Base-by-base conservation (phyloP, 2,797 vertebrate species). In the Pseudochaenichthys georgianus region DNA sequence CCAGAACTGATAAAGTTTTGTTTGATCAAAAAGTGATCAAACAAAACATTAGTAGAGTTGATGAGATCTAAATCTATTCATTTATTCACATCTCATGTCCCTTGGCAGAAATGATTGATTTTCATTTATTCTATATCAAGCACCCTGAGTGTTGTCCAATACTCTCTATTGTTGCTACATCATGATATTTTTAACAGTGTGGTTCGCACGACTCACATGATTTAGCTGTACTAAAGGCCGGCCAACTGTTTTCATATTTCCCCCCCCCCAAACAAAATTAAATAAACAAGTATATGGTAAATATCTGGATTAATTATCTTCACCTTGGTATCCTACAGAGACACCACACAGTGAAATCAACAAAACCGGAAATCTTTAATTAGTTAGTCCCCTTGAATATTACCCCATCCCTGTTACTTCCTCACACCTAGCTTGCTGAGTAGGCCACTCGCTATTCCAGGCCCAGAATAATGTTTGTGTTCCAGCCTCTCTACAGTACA, bases 301-400 rank as follows among this genome's bases (percentile, higher is more conserved):
- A 87, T 89, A 87, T 90, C 79, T 87, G 77, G 75, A 93, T 91
- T 88, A 90, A 92, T 92, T 89, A 88, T 89, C 83, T 88, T 71
- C 77, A 76, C 70, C 75, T 73, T 54, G 62, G 65, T 80, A 65
- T 88, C 90, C 84, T 66, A 79, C 73, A 73, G 88, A 81, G 87
- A 71, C 68, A 47, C 78, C 90, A 86, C 68, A 83, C 80, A 64
- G 85, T 65, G 86, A 89, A 86, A 86, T 88, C 82, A 88, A 90
- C 79, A 88, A 84, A 88, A 89, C 83, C 43, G 72, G 76, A 88
- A 85, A 88, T 88, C 80, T 88, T 88, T 92, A 90, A 93, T 92
- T 89, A 90, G 82, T 71, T 65, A 67, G 71, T 66, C 80, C 72
- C 78, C 68, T 73, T 73, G 75, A 51, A 81, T 84, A 74, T 78